These are phyloP conservation scores for Phoxinus dragarum DNA, from an alignment of 2,797 vertebrate genomes.

Conservation along the genomic window DNA sequence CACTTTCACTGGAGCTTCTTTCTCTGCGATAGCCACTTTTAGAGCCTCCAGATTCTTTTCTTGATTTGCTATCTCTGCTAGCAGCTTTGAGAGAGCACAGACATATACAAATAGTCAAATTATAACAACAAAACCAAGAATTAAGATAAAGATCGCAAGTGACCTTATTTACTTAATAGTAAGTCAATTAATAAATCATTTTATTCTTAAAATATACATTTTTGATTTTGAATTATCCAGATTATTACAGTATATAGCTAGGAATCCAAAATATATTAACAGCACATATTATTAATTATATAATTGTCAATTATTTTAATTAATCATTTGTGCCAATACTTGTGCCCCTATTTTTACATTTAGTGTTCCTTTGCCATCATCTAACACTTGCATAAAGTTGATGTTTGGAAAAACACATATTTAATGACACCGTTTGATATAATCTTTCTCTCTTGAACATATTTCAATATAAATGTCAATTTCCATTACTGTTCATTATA, in stretches of 20 bases:
- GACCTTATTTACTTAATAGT: not conserved
- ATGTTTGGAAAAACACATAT: not conserved
- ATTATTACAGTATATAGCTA: not conserved
- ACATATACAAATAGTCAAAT: not conserved
- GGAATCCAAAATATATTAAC: not conserved
- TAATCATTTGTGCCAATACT: no score
- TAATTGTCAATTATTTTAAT: not conserved
- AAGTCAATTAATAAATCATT: not conserved
- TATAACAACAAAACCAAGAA: not conserved
- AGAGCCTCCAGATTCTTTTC: constrained; percentile 83
- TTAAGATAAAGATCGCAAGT: not conserved
- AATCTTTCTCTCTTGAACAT: not conserved
- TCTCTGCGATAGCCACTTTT: constrained; percentile 79
- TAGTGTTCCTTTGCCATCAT: not conserved
- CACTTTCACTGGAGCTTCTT: constrained; percentile 80
- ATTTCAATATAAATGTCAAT: not conserved
- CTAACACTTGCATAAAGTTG: not conserved
- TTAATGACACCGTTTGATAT: not conserved
- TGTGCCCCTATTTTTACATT: not conserved
- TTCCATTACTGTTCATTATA: not conserved
- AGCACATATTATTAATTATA: not conserved
- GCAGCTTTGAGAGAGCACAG: constrained; percentile 75
- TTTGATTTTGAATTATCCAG: not conserved
- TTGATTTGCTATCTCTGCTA: constrained; percentile 82
- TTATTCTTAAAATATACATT: not conserved